Evolutionary conservation across 1,140 invertebrate genomes (phyloP).

Genomic region (Tribolium castaneum): DNA sequence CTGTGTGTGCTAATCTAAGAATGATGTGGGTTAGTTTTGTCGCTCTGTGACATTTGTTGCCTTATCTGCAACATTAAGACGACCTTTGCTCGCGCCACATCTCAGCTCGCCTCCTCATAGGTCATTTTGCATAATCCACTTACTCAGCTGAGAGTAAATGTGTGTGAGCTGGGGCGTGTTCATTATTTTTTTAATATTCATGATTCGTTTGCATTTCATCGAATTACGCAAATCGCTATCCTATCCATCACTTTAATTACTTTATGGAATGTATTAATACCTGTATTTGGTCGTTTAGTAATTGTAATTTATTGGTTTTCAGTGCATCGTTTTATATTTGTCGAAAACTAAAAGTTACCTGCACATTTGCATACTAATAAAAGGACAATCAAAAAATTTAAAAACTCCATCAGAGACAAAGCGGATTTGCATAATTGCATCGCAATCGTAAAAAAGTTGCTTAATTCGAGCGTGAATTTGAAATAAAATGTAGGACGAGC

Average conservation of each 20-base stretch:
- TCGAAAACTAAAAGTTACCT: slow-evolving; percentile 23
- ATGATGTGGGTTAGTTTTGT: not conserved
- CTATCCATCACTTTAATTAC: slow-evolving; percentile 20
- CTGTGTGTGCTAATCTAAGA: not conserved
- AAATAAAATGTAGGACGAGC: slow-evolving; percentile 20
- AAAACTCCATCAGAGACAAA: slow-evolving; percentile 33
- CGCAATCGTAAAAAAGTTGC: slow-evolving; percentile 33
- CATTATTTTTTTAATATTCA: slow-evolving; percentile 17
- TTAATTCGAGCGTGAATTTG: slow-evolving; percentile 25
- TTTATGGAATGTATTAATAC: slow-evolving; percentile 7
- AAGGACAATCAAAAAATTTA: slow-evolving; percentile 23
- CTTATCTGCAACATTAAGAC: not conserved
- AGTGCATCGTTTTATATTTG: not conserved
- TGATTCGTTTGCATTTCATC: slow-evolving; percentile 18
- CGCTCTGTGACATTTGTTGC: not conserved
- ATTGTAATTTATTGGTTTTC: not conserved
- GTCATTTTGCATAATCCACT: not conserved
- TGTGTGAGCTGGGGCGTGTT: not conserved
- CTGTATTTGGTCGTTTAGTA: slow-evolving; percentile 21
- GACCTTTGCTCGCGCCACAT: not conserved
- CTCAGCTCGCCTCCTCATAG: not conserved
- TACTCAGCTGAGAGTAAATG: not conserved
- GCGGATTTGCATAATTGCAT: slow-evolving; percentile 27
- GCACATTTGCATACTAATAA: slow-evolving; percentile 24
- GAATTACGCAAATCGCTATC: slow-evolving; percentile 1